These are phyloP conservation scores for Acanthococcus lagerstroemiae DNA, from an alignment of 2,888 invertebrate species.

Conservation along the genomic window DNA sequence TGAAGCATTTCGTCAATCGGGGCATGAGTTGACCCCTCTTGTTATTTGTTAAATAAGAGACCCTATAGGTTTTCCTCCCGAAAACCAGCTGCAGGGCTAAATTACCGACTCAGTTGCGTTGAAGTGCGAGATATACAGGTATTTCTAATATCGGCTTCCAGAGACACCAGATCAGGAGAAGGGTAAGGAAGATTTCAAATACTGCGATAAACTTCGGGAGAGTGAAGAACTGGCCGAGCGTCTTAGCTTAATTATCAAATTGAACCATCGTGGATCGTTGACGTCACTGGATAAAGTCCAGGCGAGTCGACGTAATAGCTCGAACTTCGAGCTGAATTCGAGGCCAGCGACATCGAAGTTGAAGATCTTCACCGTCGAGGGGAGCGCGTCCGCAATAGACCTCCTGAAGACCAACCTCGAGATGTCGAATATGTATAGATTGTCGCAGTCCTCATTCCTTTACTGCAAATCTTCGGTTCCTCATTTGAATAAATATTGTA, in stretches of 20 bases:
- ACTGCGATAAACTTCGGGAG: conserved; percentile 34
- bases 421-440: conserved; percentile 44
- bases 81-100: too few species aligned
- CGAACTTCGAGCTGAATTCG: conserved; percentile 32
- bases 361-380: conserved; percentile 42
- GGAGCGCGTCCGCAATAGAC: conserved; percentile 49
- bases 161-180: background rate
- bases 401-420: conserved; percentile 59
- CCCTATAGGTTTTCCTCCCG: too few species aligned
- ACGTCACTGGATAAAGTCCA: conserved; percentile 51
- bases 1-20: too few species aligned
- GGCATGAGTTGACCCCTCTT: too few species aligned
- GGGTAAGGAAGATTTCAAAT: background rate
- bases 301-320: conserved; percentile 35
- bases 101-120: too few species aligned
- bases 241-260: conserved; percentile 62
- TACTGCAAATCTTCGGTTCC: conserved; percentile 18
- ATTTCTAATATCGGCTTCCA: too few species aligned
- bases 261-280: conserved; percentile 64
- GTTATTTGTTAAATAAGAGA: too few species aligned
- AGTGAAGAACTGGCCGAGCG: conserved; percentile 47
- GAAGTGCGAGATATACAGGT: too few species aligned
- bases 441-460: conserved; percentile 17
- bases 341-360: conserved; percentile 31
- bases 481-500: conserved; percentile 13